phyloP scores from a whole-genome alignment of 2,113 vertebrate species.

The Halcyon malimbica region DNA sequence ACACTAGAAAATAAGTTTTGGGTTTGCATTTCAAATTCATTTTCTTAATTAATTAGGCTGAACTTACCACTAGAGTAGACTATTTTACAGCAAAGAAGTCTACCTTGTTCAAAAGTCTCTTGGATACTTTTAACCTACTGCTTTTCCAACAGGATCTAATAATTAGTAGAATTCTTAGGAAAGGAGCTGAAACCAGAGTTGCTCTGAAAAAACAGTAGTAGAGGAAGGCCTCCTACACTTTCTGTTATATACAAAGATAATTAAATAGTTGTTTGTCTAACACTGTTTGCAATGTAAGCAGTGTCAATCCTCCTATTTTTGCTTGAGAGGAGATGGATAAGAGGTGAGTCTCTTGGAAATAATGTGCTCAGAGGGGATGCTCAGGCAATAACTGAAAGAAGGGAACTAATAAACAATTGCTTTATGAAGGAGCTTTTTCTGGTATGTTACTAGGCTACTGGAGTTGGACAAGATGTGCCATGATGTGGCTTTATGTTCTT shows the following conservation, averaged over 20 bases:
- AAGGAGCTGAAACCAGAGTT: not conserved
- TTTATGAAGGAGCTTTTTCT: not conserved
- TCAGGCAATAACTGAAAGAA: not conserved
- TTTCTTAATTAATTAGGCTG: slow-evolving; percentile 30
- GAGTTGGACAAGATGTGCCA: not conserved
- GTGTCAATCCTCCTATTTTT: not conserved
- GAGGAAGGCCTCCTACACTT: not conserved
- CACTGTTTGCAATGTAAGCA: not conserved
- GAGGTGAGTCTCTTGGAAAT: not conserved
- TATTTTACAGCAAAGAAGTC: slow-evolving; percentile 40
- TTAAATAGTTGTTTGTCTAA: not conserved
- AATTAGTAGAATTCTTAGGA: not conserved
- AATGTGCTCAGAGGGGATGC: not conserved
- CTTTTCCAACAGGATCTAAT: slow-evolving; percentile 17
- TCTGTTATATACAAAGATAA: not conserved
- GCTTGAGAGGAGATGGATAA: not conserved
- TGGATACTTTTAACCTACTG: not conserved
- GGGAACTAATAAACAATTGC: not conserved
- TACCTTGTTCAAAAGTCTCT: slow-evolving; percentile 37
- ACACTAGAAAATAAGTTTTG: not conserved
- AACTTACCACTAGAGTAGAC: not conserved
- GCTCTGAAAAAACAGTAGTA: not conserved
- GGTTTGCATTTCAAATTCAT: slow-evolving; percentile 22
- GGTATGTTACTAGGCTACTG: not conserved
- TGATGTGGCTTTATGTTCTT: not conserved